A percentile compares a stretch with the other conserved stretches of the same genome.
Conservation (phyloP, 1,140 invertebrate genomes). For the Zaprionus camerounensis region DNA sequence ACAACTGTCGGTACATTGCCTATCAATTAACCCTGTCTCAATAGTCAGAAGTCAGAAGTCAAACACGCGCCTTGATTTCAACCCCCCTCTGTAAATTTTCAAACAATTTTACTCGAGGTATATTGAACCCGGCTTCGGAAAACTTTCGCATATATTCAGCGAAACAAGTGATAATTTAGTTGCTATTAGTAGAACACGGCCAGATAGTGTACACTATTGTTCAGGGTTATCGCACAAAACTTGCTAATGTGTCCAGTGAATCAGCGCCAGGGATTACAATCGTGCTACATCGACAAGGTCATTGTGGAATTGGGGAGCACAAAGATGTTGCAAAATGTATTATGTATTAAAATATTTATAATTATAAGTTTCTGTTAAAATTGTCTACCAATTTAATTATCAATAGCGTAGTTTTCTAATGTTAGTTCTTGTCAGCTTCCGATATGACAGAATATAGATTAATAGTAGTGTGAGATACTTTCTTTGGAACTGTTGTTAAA, state of each 20-base stretch:
- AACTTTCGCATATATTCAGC: slow-evolving; percentile 14
- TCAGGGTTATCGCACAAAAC: slow-evolving; percentile 24
- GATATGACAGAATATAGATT: not conserved
- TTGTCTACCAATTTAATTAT: not conserved
- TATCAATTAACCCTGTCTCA: slow-evolving; percentile 3
- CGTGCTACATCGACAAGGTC: slow-evolving; percentile 18
- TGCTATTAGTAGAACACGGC: slow-evolving; percentile 22
- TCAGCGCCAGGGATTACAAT: slow-evolving; percentile 22
- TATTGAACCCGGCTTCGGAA: slow-evolving; percentile 35
- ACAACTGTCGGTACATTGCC: not conserved
- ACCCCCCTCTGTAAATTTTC: not conserved
- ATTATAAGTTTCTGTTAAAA: no score
- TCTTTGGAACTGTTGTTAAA: not conserved
- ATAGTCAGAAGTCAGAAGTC: slow-evolving; percentile 18
- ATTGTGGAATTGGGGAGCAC: not conserved
- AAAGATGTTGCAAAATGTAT: not conserved
- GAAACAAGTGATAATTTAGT: slow-evolving; percentile 11
- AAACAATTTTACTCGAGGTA: slow-evolving; percentile 14
- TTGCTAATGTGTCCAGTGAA: slow-evolving; percentile 24
- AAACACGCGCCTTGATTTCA: slow-evolving; percentile 14
- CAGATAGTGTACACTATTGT: not conserved
- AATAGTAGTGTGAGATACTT: not conserved
- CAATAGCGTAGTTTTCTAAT: not conserved
- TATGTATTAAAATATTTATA: not conserved
- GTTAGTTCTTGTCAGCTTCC: not conserved